These are phyloP conservation scores for Pseudotriccus pelzelni DNA, from an alignment of 2,797 vertebrate species.

Conservation along the genomic window DNA sequence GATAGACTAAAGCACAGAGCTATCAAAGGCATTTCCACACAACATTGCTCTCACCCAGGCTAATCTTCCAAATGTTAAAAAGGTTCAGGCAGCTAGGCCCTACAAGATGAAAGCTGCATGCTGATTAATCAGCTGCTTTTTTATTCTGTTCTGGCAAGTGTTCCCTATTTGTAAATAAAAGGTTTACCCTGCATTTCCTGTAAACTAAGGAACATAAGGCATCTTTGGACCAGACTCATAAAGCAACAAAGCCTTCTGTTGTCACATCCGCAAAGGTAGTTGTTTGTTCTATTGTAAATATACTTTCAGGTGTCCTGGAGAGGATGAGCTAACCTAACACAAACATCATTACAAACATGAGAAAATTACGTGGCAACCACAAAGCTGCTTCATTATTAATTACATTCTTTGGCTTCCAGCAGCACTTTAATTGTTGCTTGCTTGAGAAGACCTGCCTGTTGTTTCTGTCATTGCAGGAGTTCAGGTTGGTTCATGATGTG, in stretches of 20 bases:
- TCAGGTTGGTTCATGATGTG: background rate
- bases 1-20: constrained; percentile 71
- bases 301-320: constrained; percentile 46
- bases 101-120: constrained; percentile 72
- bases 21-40: constrained; percentile 76
- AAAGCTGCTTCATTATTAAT: background rate
- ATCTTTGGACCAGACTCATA: constrained; percentile 61
- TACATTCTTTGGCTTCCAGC: background rate
- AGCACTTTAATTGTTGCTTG: background rate
- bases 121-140: constrained; percentile 76
- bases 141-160: constrained; percentile 67
- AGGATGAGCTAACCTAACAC: constrained; percentile 34
- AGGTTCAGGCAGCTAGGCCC: constrained; percentile 44
- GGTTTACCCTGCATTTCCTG: constrained; percentile 71
- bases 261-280: constrained; percentile 13
- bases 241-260: constrained; percentile 60
- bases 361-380: constrained; percentile 6
- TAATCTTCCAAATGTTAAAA: constrained; percentile 69
- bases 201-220: constrained; percentile 66
- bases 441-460: background rate
- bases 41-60: constrained; percentile 66
- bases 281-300: constrained; percentile 5
- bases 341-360: constrained; percentile 22
- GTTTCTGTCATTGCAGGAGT: constrained; percentile 7
- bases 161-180: constrained; percentile 75